Evolutionary conservation across 2,888 invertebrate genomes (phyloP), one percentile per base, ranked within the genome.

Genomic region (Conistra vaccinii): DNA sequence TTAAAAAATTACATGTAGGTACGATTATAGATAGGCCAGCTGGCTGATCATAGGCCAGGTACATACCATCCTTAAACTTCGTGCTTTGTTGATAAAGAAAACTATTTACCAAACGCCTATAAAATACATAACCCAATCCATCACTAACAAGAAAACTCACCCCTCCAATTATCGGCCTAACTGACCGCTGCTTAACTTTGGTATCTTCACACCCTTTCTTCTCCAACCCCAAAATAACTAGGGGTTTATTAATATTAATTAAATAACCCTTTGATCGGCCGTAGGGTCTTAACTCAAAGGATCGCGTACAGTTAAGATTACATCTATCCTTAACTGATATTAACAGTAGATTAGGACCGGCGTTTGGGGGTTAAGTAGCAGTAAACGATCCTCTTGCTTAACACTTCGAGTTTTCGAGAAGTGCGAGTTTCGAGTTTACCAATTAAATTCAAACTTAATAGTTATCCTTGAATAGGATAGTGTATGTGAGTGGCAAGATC

Each of bases 181-280:
- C 73, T 67, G 48, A 62, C 62, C 73, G 23, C 58, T 60, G 60
- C 68, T 73, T 65, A 69, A 67, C 62, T 39, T 32, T 9, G 39
- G 23, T 69, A 55, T 5, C 26, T 65, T 61, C 48, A 53, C 61
- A 73, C 75, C 71, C 65, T 65, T 71, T 76, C 51, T 39, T 57
- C 29, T 12, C 48, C 62, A 72, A 81, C 45, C 72, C 68, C 32
- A 61, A 83, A 83, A 78, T 82, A 80, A 76, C 69, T 39, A 68
- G 14, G 23, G 55, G 62, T 69, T 85, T 83, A 81, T 86, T 81
- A 85, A 85, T 85, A 86, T 83, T 86, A 85, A 84, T 86, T 76
- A 82, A 78, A 80, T 76, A 84, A 76, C 78, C 77, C 85, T 87
- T 85, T 81, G 80, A 83, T 80, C 68, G 69, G 55, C 53, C 69